Base-by-base conservation (phyloP, 2,797 vertebrate genomes). In the Poeciliopsis paucimaculata region DNA sequence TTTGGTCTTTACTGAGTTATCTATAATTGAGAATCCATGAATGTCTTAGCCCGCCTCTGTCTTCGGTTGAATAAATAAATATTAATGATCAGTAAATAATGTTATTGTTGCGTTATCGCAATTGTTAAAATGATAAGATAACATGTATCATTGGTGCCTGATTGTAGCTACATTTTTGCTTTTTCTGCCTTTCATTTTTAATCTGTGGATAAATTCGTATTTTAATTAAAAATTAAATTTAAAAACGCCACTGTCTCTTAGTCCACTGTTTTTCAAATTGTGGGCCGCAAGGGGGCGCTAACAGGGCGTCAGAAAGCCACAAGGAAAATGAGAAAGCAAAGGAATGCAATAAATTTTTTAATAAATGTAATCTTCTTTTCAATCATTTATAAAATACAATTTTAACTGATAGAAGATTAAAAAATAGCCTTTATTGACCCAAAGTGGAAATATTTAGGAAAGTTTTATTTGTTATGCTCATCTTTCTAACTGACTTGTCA, bases 181-280 rank as follows among this genome's bases (percentile, higher is more conserved):
- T 95, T 95, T 94, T 95, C 94, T 95, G 94, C 95, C 93, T 94
- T 94, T 95, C 93, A 94, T 96, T 96, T 96, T 95, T 96, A 96
- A 95, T 95, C 94, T 95, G 95, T 96, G 94, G 94, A 95, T 95
- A 95, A 96, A 96, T 95, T 95, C 93, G 92, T 96, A 96, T 96
- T 96, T 96, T 95, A 96, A 96, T 95, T 96, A 96, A 96, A 96
- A 95, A 92, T 94, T 86, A 73, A 94, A 94, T 93, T 91, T 95
- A 89, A 95, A 93, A 86, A 77, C 57, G 79, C 18, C 11, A 72
- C 12, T 9, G 85, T 93, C 46, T 47, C 18, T 87, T 51, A 2
- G 4, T 31, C 16, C 51, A 53, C 8, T 9, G 51, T 26, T 26
- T 53, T 53, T 53, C 23, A 26, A 53, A 53, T 4, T 26, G 51